Base-by-base conservation (phyloP, 2,888 invertebrate species). In the Luffia ferchaultella region DNA sequence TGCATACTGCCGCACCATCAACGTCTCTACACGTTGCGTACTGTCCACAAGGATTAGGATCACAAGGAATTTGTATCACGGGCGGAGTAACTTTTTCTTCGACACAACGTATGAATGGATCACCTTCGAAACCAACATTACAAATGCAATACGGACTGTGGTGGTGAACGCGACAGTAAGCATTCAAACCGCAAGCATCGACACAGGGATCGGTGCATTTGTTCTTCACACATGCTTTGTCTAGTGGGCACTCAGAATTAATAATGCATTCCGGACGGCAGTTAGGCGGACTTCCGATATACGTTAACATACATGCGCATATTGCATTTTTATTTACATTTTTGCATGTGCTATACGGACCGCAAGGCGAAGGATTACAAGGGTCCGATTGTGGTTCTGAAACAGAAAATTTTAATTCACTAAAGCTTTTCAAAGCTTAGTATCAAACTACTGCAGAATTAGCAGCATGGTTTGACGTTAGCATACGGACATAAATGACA, bases 201-300 rank as follows among this genome's bases (percentile, higher is more conserved):
- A 88, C 85, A 61, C 94, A 95, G n/a, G 94, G 94, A 73, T 94
- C 91, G 46, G 87, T 77, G 66, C 94, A 95, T 69, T 90, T 92
- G 61, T 89, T 89, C 58, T 87, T 89, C 16, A 90, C 87, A 63
- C 95, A 95, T 15, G 94, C 91, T 68, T 88, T 89, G 53, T 89
- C 88, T 30, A 90, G 84, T n/a, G 90, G 84, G 75, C 95, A 95
- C 63, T 94, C 93, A 0, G 92, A 86, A 59, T 90, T 93, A 56
- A 90, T 88, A 9, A 90, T 85, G 68, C 93, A 94, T 76, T 93
- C 93, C 1, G 93, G 92, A 59, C 91, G 82, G 63, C 93, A 94
- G 42, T 89, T 87, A 30, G 90, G 89, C 53, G 95, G 93, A 62
- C 86, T 88, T 16, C 95, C 94, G 41, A 88, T 79, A 61, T 89